Evolutionary conservation across 2,888 invertebrate species (phyloP).

Genomic region (Rhagonycha fulva): DNA sequence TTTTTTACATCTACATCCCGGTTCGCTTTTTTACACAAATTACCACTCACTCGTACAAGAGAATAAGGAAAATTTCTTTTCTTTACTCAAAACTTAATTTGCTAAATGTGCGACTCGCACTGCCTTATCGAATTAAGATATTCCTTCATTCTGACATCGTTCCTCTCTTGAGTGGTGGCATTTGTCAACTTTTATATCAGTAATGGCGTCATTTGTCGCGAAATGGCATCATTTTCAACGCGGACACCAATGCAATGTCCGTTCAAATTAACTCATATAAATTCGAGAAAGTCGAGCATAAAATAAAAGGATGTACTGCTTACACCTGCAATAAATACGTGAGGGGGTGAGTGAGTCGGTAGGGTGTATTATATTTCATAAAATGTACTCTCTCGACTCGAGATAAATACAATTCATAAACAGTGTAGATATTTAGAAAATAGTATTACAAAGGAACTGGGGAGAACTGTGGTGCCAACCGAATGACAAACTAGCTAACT

Average conservation of each 20-base stretch:
- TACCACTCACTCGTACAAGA: background rate
- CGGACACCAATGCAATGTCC: constrained; percentile 27
- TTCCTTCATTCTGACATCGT: constrained; percentile 25
- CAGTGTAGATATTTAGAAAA: constrained; percentile 35
- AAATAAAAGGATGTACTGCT: background rate
- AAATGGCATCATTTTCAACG: constrained; percentile 33
- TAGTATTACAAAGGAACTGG: constrained; percentile 33
- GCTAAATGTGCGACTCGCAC: constrained; percentile 18
- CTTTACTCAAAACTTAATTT: constrained; percentile 23
- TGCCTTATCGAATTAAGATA: constrained; percentile 35
- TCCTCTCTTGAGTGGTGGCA: constrained; percentile 39
- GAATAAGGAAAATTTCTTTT: background rate
- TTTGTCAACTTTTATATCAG: constrained; percentile 55
- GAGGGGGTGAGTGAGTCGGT: background rate
- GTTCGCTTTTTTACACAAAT: constrained; percentile 1
- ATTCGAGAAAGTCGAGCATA: background rate
- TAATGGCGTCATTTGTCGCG: constrained; percentile 52
- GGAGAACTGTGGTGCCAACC: constrained; percentile 49
- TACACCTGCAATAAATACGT: background rate
- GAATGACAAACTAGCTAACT: constrained; percentile 59
- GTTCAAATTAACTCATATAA: constrained; percentile 22
- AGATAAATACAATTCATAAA: constrained; percentile 31
- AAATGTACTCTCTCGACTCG: constrained; percentile 4
- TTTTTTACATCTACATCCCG: background rate
- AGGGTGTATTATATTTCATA: constrained; percentile 13